Base-by-base conservation (phyloP, 2,797 vertebrate genomes). In the Taenioides sp. region DNA sequence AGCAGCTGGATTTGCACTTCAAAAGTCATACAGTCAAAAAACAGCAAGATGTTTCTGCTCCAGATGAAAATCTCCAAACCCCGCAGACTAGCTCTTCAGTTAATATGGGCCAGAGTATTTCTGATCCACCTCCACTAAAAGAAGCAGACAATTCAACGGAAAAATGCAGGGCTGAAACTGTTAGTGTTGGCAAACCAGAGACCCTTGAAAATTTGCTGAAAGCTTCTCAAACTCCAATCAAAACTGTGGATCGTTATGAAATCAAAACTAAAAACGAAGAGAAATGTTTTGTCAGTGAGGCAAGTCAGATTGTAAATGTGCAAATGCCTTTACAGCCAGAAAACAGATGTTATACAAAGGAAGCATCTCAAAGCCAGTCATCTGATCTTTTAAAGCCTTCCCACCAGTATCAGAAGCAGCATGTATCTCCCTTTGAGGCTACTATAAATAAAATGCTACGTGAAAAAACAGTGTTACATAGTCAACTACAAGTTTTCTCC, bases 1-100 rank as follows among this genome's bases (percentile, higher is more conserved):
- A 85, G 0, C 95, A 98, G 81, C 90, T 99, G 81, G 96, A 98
- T 86, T 91, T 95, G 70, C 98, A 99, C 17, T 70, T 90, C 72
- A 93, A 94, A 60, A 93, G 93, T 52, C 97, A 99, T 65, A 86
- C n/a, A 54, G 43, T 72, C 59, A 82, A 84, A 55, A 84, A 93
- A 73, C 85, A 90, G 67, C 17, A 0, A 22, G 84, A 92, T 58
- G 75, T 22, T 1, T 37, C 59, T 37, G 6, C 87, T 63, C 47
- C 84, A 34, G 91, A 94, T 74, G 90, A 90, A 4, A 63, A 67
- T 61, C 77, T 77, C 17, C 76, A 64, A 58, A 74, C 78, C 28
- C 27, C 65, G 14, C 75, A 86, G 2, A 63, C 71, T 4, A 73
- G 75, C n/a, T 69, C 75, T 5, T 88, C 85, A 52, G 71, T 74